Percentiles rank a stretch among this genome's conserved stretches.
These are phyloP conservation scores for Neostethus bicornis DNA, from an alignment of 2,797 vertebrate species.

Conservation along the genomic window DNA sequence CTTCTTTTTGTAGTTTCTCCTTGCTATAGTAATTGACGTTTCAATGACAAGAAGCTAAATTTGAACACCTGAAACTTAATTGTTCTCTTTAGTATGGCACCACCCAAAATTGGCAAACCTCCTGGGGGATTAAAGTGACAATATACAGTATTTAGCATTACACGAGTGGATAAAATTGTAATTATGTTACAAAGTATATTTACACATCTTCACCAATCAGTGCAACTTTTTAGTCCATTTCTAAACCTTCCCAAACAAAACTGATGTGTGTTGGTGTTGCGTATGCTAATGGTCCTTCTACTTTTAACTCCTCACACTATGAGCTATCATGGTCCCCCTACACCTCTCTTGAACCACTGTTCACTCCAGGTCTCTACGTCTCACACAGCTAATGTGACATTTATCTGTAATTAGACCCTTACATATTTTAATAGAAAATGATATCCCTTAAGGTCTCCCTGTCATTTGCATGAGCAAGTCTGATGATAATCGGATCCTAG, in stretches of 20 bases:
- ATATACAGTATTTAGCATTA: background rate
- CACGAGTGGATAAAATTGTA: background rate
- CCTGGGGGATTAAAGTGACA: background rate
- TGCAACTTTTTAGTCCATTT: constrained; percentile 32
- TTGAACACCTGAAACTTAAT: too few relatives aligned
- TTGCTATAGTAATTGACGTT: background rate
- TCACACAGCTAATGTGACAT: constrained; percentile 79
- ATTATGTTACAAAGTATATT: background rate
- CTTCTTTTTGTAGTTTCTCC: background rate
- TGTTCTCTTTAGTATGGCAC: background rate
- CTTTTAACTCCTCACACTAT: constrained; percentile 18
- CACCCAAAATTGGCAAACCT: background rate
- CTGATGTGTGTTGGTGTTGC: constrained; percentile 43
- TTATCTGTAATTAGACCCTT: constrained; percentile 83
- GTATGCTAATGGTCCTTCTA: constrained; percentile 19
- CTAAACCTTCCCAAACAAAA: constrained; percentile 34
- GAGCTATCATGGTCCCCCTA: constrained; percentile 11
- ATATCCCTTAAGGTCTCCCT: constrained; percentile 83
- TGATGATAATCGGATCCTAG: constrained; percentile 77
- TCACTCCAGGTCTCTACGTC: constrained; percentile 70
- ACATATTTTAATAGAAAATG: constrained; percentile 82
- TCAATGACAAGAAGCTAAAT: too few relatives aligned
- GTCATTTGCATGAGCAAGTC: constrained; percentile 81
- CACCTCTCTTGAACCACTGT: constrained; percentile 44
- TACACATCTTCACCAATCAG: background rate